Evolutionary conservation across 1,140 invertebrate genomes (phyloP), one percentile per base, ranked within the genome.

Genomic region (Bombus sibiricus): DNA sequence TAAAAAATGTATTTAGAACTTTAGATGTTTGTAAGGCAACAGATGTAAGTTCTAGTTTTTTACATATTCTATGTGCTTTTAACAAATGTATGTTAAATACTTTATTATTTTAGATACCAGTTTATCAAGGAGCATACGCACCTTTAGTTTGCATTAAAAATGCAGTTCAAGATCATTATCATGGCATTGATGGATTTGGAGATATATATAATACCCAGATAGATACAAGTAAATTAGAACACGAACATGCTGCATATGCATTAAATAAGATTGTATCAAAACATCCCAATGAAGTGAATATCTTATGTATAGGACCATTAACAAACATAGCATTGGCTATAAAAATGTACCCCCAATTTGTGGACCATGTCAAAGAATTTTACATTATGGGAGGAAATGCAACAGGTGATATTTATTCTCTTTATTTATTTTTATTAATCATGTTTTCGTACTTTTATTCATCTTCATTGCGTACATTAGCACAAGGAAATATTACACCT

Each of bases 341-440:
- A 18, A 96, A 96, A 89, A 95, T 97, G 85, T 97, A 97, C 90
- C 96, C 96, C 8, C 88, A 96, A 43, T 97, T 98, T 92, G 93
- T 96, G 0, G 85, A 94, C 1, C 95, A 96, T 68, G 93, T 98
- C 1, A 96, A 97, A 88, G 96, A 96, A 72, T 93, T 98, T 73
- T 97, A 96, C 83, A 96, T 97, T 3, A 98, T 98, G 97, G 97
- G 98, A 64, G 98, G 98, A 87, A 98, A 98, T 94, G 95, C 96
- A 86, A 95, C 95, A 83, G 97, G 97, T 97, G 94, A 93, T 78
- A 59, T 73, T 73, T 75, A 43, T 73, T 73, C 64, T 62, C 2
- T 18, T 75, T 80, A 69, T 62, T 88, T 72, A 32, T 85, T 34
- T 83, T 62, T 82, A 69, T 41, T 25, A n/a, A 47, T 75, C 2